These are phyloP conservation scores for Cinara cedri DNA, from an alignment of 2,888 invertebrate genomes.

Conservation along the genomic window DNA sequence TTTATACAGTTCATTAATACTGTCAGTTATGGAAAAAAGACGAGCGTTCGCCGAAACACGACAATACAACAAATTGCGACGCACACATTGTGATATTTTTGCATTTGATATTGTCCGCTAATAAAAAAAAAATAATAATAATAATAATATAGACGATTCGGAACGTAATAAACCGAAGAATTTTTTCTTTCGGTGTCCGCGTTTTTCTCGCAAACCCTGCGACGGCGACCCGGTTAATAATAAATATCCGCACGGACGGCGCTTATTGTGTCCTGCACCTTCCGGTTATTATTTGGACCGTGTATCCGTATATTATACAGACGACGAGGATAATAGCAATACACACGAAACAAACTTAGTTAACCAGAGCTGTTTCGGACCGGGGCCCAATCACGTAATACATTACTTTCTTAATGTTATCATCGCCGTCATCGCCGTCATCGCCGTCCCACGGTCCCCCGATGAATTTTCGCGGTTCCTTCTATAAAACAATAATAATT, in stretches of 20 bases:
- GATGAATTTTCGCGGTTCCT: slow-evolving; percentile 23
- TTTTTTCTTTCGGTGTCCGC: no score
- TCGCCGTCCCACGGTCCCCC: slow-evolving; percentile 14
- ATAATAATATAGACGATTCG: no score
- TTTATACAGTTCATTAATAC: no score
- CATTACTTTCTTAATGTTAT: slow-evolving; percentile 54
- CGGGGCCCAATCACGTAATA: slow-evolving; percentile 53
- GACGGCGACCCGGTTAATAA: not conserved
- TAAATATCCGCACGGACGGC: not conserved
- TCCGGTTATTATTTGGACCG: not conserved
- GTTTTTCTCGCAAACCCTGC: no score
- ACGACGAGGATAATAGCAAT: not conserved
- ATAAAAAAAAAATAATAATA: no score
- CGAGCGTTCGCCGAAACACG: no score
- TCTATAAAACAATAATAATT: slow-evolving; percentile 12
- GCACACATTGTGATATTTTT: no score
- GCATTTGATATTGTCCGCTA: no score
- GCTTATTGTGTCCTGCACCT: not conserved
- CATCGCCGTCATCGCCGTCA: slow-evolving; percentile 15
- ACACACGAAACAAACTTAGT: slow-evolving; percentile 44
- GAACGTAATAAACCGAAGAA: no score
- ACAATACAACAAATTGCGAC: no score
- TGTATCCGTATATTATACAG: not conserved
- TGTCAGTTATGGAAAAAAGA: no score
- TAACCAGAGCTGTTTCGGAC: slow-evolving; percentile 26